Evolutionary conservation across 2,888 invertebrate genomes (phyloP).

Genomic region (Leptothorax acervorum): DNA sequence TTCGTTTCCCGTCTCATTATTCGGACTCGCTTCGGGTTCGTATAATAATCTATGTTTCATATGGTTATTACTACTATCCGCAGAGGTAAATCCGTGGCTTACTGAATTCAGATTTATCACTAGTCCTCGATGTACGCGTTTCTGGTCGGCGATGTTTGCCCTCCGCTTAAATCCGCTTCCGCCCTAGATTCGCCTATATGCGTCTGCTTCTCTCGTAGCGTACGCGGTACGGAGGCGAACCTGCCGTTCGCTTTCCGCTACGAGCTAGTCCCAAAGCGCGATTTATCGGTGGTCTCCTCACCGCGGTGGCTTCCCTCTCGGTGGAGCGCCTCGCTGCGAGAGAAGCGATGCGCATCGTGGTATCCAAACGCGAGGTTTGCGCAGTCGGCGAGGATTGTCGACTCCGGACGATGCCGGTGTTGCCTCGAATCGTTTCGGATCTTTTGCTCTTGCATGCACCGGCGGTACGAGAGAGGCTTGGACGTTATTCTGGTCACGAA

Average conservation of each 20-base stretch:
- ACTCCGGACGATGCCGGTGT: constrained; percentile 67
- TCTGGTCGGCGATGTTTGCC: neutral
- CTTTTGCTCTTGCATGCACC: constrained; percentile 72
- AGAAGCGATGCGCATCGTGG: constrained; percentile 8
- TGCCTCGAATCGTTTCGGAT: constrained; percentile 65
- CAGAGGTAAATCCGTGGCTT: neutral
- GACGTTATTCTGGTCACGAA: constrained; percentile 81
- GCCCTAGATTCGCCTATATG: neutral
- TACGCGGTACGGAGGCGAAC: neutral
- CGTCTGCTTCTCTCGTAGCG: neutral
- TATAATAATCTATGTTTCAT: neutral
- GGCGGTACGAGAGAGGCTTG: constrained; percentile 59
- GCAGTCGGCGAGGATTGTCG: constrained; percentile 48
- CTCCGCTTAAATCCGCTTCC: neutral
- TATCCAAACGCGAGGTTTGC: constrained; percentile 53
- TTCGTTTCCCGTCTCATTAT: neutral
- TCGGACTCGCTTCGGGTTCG: neutral
- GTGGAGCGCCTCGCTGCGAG: constrained; percentile 11
- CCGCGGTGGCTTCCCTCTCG: constrained; percentile 1
- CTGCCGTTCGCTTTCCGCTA: constrained; percentile 1
- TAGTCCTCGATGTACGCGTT: neutral
- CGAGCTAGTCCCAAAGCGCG: constrained; percentile 13
- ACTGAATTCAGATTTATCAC: neutral
- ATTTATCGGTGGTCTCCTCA: constrained; percentile 26
- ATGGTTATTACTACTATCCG: neutral